phyloP scores from a whole-genome alignment of 1,140 invertebrate genomes.

The Philopotamus ludificatus region DNA sequence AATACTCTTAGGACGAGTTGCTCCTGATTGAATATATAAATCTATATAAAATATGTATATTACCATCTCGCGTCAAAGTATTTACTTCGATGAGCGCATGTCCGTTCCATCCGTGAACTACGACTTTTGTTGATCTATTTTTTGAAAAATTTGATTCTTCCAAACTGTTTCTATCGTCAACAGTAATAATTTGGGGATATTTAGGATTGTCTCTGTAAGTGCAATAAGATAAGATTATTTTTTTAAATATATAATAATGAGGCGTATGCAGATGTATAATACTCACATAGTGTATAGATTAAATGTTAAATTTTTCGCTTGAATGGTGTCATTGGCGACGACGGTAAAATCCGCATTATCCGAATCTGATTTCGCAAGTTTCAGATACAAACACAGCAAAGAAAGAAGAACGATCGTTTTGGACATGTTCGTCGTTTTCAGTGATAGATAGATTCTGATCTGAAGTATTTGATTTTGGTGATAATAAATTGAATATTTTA shows the following conservation, averaged over 20 bases:
- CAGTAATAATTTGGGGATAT: neutral
- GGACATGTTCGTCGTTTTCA: too few relatives aligned
- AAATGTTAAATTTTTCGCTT: conserved; percentile 4
- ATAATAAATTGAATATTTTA: too few relatives aligned
- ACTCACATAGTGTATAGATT: conserved; percentile 20
- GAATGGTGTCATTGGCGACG: neutral
- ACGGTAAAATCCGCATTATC: conserved; percentile 8
- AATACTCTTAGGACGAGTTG: too few relatives aligned
- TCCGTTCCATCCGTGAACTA: conserved; percentile 15
- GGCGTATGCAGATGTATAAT: neutral
- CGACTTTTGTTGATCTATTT: conserved; percentile 3
- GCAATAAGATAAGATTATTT: neutral
- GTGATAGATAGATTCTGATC: too few relatives aligned
- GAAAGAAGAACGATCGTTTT: too few relatives aligned
- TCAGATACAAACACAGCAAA: too few relatives aligned
- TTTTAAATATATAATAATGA: conserved; percentile 11
- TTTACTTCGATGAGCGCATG: conserved; percentile 1
- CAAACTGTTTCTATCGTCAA: neutral
- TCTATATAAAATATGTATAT: too few relatives aligned
- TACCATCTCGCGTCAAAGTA: conserved; percentile 12
- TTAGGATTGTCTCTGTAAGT: conserved; percentile 13
- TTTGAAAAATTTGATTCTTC: conserved; percentile 6
- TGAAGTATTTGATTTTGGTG: too few relatives aligned
- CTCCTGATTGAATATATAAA: too few relatives aligned
- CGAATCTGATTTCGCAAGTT: neutral